These are phyloP conservation scores for Nymphalis c-album DNA, from an alignment of 2,888 invertebrate species.

Conservation along the genomic window DNA sequence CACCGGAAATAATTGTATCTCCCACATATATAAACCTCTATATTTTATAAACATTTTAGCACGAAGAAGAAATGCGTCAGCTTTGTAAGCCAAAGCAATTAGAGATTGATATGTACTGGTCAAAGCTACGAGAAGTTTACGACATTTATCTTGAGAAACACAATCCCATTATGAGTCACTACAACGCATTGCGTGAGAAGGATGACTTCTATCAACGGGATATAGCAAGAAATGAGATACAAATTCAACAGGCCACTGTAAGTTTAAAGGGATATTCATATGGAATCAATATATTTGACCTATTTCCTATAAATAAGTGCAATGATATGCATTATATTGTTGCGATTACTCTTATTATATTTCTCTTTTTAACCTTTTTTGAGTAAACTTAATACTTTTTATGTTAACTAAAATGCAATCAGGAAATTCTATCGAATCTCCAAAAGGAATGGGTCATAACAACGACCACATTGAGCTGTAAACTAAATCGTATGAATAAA, in stretches of 20 bases:
- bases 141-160: conserved; percentile 65
- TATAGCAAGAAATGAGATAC: conserved; percentile 65
- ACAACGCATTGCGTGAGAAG: conserved; percentile 66
- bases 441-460: conserved; percentile 77
- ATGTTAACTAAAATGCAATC: neutral
- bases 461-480: conserved; percentile 66
- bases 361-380: neutral
- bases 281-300: too few relatives aligned
- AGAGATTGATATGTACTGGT: conserved; percentile 68
- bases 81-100: conserved; percentile 68
- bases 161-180: conserved; percentile 72
- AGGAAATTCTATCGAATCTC: conserved; percentile 67
- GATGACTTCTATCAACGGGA: conserved; percentile 79
- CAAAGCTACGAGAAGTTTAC: conserved; percentile 65
- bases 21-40: too few relatives aligned
- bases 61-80: conserved; percentile 68
- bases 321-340: neutral
- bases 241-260: conserved; percentile 65
- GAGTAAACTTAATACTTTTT: neutral
- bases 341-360: too few relatives aligned
- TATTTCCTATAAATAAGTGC: too few relatives aligned
- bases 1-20: too few relatives aligned
- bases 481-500: conserved; percentile 67
- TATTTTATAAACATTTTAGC: conserved; percentile 45
- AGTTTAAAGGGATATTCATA: conserved; percentile 19